Conservation (phyloP, 2,113 vertebrate species). For the Bungarus multicinctus region DNA sequence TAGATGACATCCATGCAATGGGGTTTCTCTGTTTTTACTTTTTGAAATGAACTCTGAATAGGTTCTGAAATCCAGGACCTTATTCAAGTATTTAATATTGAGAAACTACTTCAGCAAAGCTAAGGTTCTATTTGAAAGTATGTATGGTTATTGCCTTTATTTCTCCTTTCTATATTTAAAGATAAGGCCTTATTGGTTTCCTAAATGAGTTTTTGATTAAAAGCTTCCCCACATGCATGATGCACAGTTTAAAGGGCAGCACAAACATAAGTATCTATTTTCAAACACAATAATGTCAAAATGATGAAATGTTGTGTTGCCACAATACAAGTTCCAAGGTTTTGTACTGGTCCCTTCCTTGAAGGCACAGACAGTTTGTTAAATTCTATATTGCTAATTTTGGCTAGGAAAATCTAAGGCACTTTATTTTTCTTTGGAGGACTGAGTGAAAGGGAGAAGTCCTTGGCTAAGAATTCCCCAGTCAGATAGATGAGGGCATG, state of each 20-base stretch:
- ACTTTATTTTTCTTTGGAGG: neutral
- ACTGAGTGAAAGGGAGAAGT: neutral
- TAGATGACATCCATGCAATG: neutral
- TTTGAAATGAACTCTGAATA: neutral
- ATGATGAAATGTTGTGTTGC: neutral
- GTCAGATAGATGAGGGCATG: neutral
- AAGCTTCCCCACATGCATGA: neutral
- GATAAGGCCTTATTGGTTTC: neutral
- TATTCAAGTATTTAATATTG: neutral
- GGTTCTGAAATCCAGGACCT: neutral
- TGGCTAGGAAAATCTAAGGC: neutral
- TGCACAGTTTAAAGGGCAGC: neutral
- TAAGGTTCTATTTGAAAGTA: neutral
- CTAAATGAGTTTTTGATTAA: neutral
- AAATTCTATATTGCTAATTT: neutral
- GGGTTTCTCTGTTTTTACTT: neutral
- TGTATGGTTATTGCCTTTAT: neutral
- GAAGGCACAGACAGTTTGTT: neutral
- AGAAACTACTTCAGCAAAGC: neutral
- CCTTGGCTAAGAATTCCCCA: neutral
- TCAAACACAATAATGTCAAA: neutral
- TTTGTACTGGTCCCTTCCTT: neutral
- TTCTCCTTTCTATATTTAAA: neutral
- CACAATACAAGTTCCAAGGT: neutral
- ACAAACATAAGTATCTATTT: neutral